phyloP scores from a whole-genome alignment of 2,888 invertebrate species.

The Craniophora ligustri region DNA sequence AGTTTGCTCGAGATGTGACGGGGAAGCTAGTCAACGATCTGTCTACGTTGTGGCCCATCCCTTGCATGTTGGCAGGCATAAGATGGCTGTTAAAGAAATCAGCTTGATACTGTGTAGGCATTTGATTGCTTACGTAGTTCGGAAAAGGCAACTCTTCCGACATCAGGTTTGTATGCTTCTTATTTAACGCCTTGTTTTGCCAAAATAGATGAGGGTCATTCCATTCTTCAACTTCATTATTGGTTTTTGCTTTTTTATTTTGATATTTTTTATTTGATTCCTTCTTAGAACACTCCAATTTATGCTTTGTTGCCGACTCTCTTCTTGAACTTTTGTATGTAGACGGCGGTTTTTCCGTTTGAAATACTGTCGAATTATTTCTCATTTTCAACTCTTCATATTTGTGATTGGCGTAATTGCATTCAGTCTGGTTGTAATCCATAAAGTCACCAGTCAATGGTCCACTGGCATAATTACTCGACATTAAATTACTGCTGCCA shows the following conservation, averaged over 20 bases:
- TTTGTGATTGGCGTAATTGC: constrained; percentile 81
- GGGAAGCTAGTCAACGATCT: constrained; percentile 77
- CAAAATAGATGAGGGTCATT: constrained; percentile 77
- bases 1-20: constrained; percentile 90
- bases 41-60: constrained; percentile 74
- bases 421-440: constrained; percentile 83
- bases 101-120: constrained; percentile 80
- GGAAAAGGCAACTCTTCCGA: constrained; percentile 79
- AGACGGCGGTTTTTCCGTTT: constrained; percentile 74
- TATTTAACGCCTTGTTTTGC: constrained; percentile 78
- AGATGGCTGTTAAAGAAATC: constrained; percentile 83
- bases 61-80: constrained; percentile 79
- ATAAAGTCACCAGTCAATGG: constrained; percentile 81
- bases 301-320: constrained; percentile 82
- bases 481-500: constrained; percentile 78
- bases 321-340: constrained; percentile 77
- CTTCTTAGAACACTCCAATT: constrained; percentile 84
- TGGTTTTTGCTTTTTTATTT: constrained; percentile 77
- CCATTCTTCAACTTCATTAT: constrained; percentile 80
- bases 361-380: constrained; percentile 71
- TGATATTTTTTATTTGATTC: constrained; percentile 82
- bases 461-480: constrained; percentile 77
- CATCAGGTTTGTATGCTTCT: constrained; percentile 76
- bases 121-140: constrained; percentile 81
- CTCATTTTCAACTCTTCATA: constrained; percentile 83